phyloP scores from a whole-genome alignment of 2,113 vertebrate species.

The Lampris megalopsis region DNA sequence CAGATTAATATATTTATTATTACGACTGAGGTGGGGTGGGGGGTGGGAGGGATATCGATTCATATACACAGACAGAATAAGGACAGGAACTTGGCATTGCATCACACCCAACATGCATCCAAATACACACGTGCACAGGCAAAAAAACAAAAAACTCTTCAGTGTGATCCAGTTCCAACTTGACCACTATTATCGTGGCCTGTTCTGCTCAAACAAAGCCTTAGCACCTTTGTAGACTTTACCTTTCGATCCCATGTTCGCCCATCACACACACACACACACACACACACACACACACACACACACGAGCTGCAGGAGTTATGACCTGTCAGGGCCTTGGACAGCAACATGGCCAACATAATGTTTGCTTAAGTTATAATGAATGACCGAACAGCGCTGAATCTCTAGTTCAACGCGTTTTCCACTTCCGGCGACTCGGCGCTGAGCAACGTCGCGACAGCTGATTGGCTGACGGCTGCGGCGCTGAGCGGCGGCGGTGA shows the following conservation, averaged over 20 bases:
- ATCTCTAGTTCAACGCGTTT: conserved; percentile 22
- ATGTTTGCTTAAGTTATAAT: conserved; percentile 60
- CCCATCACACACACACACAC: not conserved
- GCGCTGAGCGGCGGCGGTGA: conserved; percentile 37
- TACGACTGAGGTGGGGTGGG: conserved; percentile 35
- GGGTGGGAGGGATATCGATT: conserved; percentile 23
- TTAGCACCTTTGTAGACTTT: conserved; percentile 68
- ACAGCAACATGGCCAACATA: conserved; percentile 38
- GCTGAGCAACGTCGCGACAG: conserved; percentile 31
- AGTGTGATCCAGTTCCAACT: conserved; percentile 40
- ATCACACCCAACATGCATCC: conserved; percentile 39
- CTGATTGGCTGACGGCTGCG: conserved; percentile 1
- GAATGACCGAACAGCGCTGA: conserved; percentile 53
- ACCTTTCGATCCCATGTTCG: conserved; percentile 16
- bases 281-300: not conserved
- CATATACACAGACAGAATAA: conserved; percentile 32
- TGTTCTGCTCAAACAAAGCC: conserved; percentile 51
- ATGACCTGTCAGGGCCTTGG: conserved; percentile 39
- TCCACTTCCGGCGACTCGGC: conserved; percentile 60
- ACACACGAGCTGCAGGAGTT: conserved; percentile 34
- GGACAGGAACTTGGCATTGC: conserved; percentile 28
- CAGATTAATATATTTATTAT: conserved; percentile 75
- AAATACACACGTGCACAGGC: conserved; percentile 22
- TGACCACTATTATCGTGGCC: conserved; percentile 53
- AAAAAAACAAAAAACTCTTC: not conserved